Percentiles rank a stretch among this genome's conserved stretches.
Conservation (phyloP, 1,140 invertebrate species). For the Apis florea region DNA sequence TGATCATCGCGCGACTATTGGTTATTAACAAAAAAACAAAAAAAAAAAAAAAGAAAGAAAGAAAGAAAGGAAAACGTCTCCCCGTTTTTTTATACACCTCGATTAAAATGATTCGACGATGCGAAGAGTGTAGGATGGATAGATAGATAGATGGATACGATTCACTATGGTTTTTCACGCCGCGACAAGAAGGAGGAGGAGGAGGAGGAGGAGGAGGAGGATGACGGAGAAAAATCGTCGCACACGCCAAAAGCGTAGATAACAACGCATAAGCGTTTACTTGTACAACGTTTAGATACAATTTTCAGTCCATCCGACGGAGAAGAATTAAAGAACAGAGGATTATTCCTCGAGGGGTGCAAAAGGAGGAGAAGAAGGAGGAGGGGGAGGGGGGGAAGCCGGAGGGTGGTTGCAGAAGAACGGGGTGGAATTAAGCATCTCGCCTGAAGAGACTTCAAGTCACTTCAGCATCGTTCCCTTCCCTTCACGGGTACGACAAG, state of each 20-base stretch:
- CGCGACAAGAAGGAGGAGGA: no score
- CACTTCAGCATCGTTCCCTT: slow-evolving; percentile 77
- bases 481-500: slow-evolving; percentile 73
- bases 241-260: neutral
- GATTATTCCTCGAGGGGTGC: slow-evolving; percentile 70
- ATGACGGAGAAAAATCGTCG: neutral
- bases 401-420: slow-evolving; percentile 67
- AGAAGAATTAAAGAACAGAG: slow-evolving; percentile 73
- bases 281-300: slow-evolving; percentile 48
- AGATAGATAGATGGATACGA: no score
- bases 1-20: slow-evolving; percentile 21
- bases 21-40: neutral
- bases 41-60: no score
- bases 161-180: no score
- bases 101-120: neutral
- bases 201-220: no score
- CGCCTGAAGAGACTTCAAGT: slow-evolving; percentile 80
- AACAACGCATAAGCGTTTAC: slow-evolving; percentile 8
- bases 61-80: neutral
- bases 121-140: no score
- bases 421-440: slow-evolving; percentile 80
- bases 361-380: slow-evolving; percentile 48
- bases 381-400: slow-evolving; percentile 53
- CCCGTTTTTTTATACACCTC: neutral
- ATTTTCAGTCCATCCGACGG: slow-evolving; percentile 65